Conservation (phyloP, 2,797 vertebrate genomes). For the Liparis tanakae region DNA sequence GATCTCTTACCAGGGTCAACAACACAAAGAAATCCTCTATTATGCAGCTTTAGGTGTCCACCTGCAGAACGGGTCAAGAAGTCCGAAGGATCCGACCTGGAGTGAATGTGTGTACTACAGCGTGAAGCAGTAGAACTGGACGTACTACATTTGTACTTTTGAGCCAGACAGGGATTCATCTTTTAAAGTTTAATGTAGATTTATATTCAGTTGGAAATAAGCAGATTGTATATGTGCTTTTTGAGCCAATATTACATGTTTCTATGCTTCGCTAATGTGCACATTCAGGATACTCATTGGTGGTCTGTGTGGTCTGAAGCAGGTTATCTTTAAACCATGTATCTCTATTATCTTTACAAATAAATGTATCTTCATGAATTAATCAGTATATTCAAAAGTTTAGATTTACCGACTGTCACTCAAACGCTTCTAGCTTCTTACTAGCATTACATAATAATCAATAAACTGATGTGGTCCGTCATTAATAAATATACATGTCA, state of each 20-base stretch:
- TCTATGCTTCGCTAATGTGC: neutral
- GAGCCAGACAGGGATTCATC: neutral
- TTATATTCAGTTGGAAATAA: neutral
- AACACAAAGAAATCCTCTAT: conserved; percentile 12
- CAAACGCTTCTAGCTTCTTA: too few species aligned
- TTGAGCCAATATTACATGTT: neutral
- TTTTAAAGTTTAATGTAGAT: neutral
- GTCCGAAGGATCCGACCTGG: neutral
- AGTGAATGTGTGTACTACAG: conserved; percentile 33
- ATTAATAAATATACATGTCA: too few species aligned
- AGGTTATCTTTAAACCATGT: too few species aligned
- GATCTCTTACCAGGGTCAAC: neutral
- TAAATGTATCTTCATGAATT: too few species aligned
- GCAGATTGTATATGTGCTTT: neutral
- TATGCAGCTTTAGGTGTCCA: conserved; percentile 18
- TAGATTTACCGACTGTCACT: too few species aligned
- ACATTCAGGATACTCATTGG: neutral
- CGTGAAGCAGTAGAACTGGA: conserved; percentile 10
- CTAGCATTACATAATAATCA: too few species aligned
- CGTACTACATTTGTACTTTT: neutral
- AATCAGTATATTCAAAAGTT: too few species aligned
- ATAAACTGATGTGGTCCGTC: too few species aligned
- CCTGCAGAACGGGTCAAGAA: conserved; percentile 3
- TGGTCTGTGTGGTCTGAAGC: too few species aligned
- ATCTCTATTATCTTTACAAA: too few species aligned